phyloP scores from a whole-genome alignment of 2,888 invertebrate species.

The Alloplasta piceator region DNA sequence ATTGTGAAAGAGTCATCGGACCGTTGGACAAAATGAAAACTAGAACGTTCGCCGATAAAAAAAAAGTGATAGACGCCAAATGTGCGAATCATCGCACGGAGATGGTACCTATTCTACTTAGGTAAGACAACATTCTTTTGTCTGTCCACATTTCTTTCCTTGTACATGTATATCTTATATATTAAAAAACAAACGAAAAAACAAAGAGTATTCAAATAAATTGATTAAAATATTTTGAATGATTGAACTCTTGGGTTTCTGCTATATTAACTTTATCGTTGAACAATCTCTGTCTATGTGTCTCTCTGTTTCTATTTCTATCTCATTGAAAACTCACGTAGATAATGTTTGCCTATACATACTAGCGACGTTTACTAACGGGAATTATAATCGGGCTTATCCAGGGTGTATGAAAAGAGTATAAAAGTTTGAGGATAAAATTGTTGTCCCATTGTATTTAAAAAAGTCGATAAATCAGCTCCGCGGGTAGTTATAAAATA shows the following conservation, averaged over 20 bases:
- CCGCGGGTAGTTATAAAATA: neutral
- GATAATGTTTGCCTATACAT: no score
- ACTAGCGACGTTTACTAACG: no score
- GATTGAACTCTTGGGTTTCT: constrained; percentile 80
- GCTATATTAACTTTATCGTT: constrained; percentile 68
- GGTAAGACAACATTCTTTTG: constrained; percentile 79
- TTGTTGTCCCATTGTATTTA: no score
- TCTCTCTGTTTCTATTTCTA: neutral
- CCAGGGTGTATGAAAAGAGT: constrained; percentile 2
- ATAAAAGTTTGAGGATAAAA: constrained; percentile 1
- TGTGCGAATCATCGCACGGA: constrained; percentile 67
- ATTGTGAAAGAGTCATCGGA: constrained; percentile 43
- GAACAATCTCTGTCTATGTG: constrained; percentile 1
- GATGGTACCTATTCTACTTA: constrained; percentile 76
- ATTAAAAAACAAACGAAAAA: constrained; percentile 41
- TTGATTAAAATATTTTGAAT: constrained; percentile 80
- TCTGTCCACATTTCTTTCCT: constrained; percentile 79
- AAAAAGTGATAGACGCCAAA: constrained; percentile 64
- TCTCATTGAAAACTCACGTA: constrained; percentile 10
- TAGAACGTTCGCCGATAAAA: constrained; percentile 56
- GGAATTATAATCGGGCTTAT: no score
- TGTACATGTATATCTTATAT: constrained; percentile 81
- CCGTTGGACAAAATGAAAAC: constrained; percentile 21
- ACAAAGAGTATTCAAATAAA: constrained; percentile 79
- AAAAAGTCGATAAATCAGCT: no score